Percentiles rank a stretch among this genome's conserved stretches.
These are phyloP conservation scores for Clistopyga incitator DNA, from an alignment of 2,888 invertebrate genomes.

Conservation along the genomic window DNA sequence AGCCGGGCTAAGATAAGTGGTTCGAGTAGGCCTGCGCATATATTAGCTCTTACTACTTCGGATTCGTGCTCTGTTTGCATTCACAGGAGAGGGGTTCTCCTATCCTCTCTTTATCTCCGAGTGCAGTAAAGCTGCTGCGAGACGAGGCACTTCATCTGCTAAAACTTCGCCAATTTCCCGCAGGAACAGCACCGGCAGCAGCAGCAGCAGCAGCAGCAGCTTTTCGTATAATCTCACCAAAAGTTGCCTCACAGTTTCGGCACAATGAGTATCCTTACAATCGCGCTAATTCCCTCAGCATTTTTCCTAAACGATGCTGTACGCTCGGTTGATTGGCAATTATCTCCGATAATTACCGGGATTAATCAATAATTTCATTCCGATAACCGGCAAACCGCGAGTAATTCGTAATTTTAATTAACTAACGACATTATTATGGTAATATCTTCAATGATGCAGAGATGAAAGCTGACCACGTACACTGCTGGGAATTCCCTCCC, in stretches of 20 bases:
- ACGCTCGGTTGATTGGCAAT: slow-evolving; percentile 2
- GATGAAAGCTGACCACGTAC: slow-evolving; percentile 7
- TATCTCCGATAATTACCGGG: not conserved
- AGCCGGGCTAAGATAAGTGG: slow-evolving; percentile 30
- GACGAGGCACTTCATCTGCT: slow-evolving; percentile 38
- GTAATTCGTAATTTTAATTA: slow-evolving; percentile 15
- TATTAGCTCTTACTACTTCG: slow-evolving; percentile 62
- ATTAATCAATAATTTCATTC: slow-evolving; percentile 7
- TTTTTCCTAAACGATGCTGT: not conserved
- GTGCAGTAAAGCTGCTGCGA: slow-evolving; percentile 37
- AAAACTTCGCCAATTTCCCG: slow-evolving; percentile 37
- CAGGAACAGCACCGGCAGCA: not conserved
- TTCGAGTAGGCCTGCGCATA: slow-evolving; percentile 56
- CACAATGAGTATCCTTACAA: not conserved
- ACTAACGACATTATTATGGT: slow-evolving; percentile 34
- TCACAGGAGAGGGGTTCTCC: slow-evolving; percentile 17
- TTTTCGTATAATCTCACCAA: not conserved
- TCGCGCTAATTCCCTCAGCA: not conserved
- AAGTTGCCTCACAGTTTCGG: slow-evolving; percentile 2
- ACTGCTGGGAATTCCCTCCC: slow-evolving; percentile 4
- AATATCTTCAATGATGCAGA: not conserved
- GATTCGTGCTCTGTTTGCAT: slow-evolving; percentile 58
- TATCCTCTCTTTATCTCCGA: slow-evolving; percentile 21
- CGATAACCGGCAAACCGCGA: not conserved
- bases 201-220: not conserved